phyloP scores from a whole-genome alignment of 2,113 vertebrate species.

The Mionectes macconnelli region DNA sequence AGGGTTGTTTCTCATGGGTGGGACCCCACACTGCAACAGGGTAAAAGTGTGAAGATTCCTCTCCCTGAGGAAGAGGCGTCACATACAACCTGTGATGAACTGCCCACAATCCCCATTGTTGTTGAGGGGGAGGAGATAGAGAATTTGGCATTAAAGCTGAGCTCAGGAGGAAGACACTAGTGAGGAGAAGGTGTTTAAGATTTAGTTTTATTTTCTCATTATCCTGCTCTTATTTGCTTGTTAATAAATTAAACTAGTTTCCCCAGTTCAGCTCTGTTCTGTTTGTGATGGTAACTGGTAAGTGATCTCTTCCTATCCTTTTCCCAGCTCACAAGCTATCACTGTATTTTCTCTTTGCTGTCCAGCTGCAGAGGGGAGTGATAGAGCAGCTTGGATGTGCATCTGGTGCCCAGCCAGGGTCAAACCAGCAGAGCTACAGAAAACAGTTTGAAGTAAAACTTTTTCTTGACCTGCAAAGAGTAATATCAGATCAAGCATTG shows the following conservation, averaged over 20 bases:
- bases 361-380: neutral
- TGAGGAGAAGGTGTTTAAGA: neutral
- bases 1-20: neutral
- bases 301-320: neutral
- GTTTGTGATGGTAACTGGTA: neutral
- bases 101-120: neutral
- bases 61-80: neutral
- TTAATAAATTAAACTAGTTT: neutral
- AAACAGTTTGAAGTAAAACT: neutral
- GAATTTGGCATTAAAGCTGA: neutral
- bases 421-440: neutral
- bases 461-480: neutral
- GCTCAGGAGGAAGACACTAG: fast-evolving
- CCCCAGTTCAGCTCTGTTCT: neutral
- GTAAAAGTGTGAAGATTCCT: neutral
- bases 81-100: neutral
- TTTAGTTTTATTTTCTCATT: neutral
- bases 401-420: neutral
- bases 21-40: neutral
- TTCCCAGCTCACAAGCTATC: neutral
- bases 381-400: neutral
- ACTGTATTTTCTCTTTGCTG: neutral
- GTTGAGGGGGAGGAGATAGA: neutral
- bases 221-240: neutral
- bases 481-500: neutral